Percentiles rank a stretch among this genome's conserved stretches.
phyloP scores from a whole-genome alignment of 2,797 vertebrate species.

The Paratrypauchen microcephalus region DNA sequence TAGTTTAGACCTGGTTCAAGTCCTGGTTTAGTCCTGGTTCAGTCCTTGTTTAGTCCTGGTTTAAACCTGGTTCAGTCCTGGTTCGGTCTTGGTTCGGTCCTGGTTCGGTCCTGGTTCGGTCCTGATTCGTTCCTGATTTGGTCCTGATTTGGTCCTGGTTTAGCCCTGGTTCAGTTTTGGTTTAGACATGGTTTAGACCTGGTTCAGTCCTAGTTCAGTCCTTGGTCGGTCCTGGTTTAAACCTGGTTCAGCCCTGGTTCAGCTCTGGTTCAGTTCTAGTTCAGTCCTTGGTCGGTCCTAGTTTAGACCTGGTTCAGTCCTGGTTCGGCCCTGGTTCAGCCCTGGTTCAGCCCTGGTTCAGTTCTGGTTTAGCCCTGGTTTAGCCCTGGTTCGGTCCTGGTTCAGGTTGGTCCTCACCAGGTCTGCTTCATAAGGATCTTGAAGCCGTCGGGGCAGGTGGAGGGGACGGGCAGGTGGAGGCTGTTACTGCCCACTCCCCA shows the following conservation, averaged over 20 bases:
- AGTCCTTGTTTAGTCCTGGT: neutral
- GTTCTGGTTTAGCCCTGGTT: neutral
- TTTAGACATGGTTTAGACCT: neutral
- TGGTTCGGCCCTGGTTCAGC: neutral
- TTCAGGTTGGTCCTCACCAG: slow-evolving; percentile 79
- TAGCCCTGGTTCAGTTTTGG: neutral
- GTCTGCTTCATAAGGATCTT: slow-evolving; percentile 99
- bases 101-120: neutral
- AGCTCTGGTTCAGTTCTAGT: neutral
- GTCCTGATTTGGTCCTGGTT: neutral
- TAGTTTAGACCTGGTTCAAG: too few relatives aligned
- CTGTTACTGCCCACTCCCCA: slow-evolving; percentile 99
- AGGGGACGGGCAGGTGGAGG: slow-evolving; percentile 96
- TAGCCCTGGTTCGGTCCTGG: neutral
- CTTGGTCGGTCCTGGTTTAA: neutral
- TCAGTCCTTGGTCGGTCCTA: neutral
- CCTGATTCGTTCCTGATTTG: neutral
- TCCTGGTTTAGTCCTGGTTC: neutral
- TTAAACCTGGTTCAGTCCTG: neutral
- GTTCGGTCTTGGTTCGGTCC: neutral
- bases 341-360: neutral
- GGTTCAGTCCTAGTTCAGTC: neutral
- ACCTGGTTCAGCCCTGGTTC: neutral
- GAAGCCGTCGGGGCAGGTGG: slow-evolving; percentile 97
- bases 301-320: neutral